Base-by-base conservation (phyloP, 2,888 invertebrate species). In the Coecobrya sp. region DNA sequence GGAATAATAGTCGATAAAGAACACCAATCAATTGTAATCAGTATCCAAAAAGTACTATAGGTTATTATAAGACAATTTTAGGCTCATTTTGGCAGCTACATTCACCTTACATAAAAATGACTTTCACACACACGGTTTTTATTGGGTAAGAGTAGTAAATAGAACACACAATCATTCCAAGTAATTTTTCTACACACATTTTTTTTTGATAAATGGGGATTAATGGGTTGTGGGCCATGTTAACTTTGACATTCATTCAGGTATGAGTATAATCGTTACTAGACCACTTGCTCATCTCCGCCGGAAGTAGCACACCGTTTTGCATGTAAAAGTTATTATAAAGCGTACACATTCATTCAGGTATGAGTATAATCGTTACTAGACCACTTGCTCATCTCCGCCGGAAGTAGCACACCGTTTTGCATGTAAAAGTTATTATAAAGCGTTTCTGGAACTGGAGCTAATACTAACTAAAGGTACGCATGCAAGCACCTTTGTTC, bases 11-110 rank as follows among this genome's bases (percentile, higher is more conserved):
- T 11, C 36, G 73, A 25, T 19, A 79, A 22, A 73, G 27, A 68
- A 68, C 16, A 68, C 25, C 62, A 10, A 62, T 22, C 49, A 49
- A 13, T 49, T n/a, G n/a, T 68, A 30, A n/a, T 68, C 16, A 27
- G 10, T 65, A 25, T 11, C 27, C 62, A 11, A 30, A 11, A 30
- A 27, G 11, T 27, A 22, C 22, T 30, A 27, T 27, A 27, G 68
- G 68, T 68, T 30, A 52, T 52, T 7, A 52, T 2, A 55, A 55
- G 19, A 55, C 13, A 10, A 49, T 68, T 27, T 7, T 68, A 30
- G 30, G 30, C 30, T 68, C 30, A 68, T 68, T 68, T 68, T 68
- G 62, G 62, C 25, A 62, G 62, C 62, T 62, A 62, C 55, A n/a
- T 62, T 25, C 62, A 62, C 52, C 2, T 52, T 16, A 3, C 16